These are phyloP conservation scores for Aselliscus stoliczkanus DNA, from an alignment of 2,797 vertebrate species.

Conservation along the genomic window DNA sequence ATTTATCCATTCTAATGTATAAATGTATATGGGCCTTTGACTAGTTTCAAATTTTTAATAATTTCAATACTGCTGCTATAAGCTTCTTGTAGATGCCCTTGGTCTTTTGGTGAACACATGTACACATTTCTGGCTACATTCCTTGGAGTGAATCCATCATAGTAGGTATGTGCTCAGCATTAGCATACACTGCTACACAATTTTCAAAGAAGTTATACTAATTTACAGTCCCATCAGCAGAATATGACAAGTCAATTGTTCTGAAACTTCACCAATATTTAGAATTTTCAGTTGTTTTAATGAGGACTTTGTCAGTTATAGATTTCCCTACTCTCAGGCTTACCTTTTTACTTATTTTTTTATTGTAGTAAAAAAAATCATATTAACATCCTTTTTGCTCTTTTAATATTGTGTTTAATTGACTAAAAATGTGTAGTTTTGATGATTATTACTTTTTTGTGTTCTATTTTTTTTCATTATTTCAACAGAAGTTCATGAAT, in stretches of 20 bases:
- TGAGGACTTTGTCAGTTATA: neutral
- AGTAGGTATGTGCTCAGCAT: neutral
- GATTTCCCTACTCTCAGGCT: neutral
- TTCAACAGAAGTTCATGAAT: neutral
- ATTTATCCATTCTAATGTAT: neutral
- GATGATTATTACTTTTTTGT: neutral
- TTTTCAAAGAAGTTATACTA: neutral
- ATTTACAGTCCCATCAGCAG: neutral
- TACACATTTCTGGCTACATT: neutral
- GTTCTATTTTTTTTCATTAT: neutral
- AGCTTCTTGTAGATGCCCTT: neutral
- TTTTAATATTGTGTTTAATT: neutral
- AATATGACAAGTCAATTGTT: neutral
- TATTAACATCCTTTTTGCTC: neutral
- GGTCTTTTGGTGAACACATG: neutral
- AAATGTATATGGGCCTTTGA: neutral
- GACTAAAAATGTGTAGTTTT: neutral
- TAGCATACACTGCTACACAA: neutral
- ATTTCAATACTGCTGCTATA: neutral
- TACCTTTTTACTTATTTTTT: neutral
- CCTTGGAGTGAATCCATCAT: neutral
- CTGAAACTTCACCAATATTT: neutral
- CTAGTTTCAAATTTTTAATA: neutral
- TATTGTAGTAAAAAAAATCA: neutral
- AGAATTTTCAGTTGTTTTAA: neutral